Evolutionary conservation across 2,113 vertebrate species (phyloP), one percentile per base, ranked within the genome.

Genomic region (Lathamus discolor): DNA sequence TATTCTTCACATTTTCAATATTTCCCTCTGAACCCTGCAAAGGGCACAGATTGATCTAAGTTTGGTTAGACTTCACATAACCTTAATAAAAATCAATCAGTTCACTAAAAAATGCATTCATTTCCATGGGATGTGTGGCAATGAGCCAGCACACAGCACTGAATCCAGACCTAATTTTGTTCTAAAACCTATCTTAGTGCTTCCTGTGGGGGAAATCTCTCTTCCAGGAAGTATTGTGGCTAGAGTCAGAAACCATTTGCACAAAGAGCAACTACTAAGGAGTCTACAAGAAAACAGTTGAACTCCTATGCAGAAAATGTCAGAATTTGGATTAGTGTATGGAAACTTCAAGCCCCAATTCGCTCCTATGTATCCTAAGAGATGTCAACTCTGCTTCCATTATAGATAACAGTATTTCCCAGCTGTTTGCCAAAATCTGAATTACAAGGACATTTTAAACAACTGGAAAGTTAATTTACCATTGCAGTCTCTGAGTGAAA

Each of bases 121-220:
- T 43, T 83, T 80, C 49, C 68, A 67, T 10, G 54, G 48, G 55
- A 81, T 51, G 37, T 59, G 88, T 90, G 80, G 59, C 55, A 80
- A 23, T 23, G n/a, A 67, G n/a, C 61, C 76, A 96, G 48, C n/a
- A 77, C 17, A 11, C 31, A 92, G 62, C 29, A 62, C 0, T 64
- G 43, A 27, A 83, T 64, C 83, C 80, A 88, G 68, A 33, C 54
- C 55, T 51, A 74, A 83, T 49, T 86, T 64, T 86, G 25, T 83
- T 59, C 46, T 86, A 88, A 94, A 91, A 62, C 51, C 80, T 54
- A 80, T 81, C 76, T 86, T 46, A 51, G 31, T 25, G 46, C 27
- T 86, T 86, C 68, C 86, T 74, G 61, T 29, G 68, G 43, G 49
- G 43, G 51, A 90, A 74, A 79, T 62, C 2, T 82, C 59, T 88